Conservation (phyloP, 2,888 invertebrate species). For the Thera obeliscata region DNA sequence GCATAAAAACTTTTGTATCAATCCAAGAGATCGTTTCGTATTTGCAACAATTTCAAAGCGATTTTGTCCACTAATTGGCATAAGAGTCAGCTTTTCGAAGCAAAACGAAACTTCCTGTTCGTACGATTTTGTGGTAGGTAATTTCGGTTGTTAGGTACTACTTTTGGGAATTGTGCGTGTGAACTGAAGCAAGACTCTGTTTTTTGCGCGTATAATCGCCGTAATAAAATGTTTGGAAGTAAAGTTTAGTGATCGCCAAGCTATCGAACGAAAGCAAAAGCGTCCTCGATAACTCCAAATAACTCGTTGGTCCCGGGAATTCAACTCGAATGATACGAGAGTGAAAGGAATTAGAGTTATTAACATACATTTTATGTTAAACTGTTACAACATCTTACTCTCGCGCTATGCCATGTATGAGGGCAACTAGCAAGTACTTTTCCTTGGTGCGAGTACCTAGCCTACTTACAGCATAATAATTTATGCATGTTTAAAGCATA, state of each 20-base stretch:
- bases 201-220: conserved; percentile 12
- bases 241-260: conserved; percentile 48
- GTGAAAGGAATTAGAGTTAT: conserved; percentile 67
- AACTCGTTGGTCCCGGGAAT: conserved; percentile 67
- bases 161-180: background rate
- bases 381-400: conserved; percentile 17
- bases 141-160: background rate
- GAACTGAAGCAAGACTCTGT: background rate
- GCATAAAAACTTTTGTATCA: conserved; percentile 15
- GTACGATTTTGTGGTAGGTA: background rate
- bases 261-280: conserved; percentile 72
- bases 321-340: conserved; percentile 69
- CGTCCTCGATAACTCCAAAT: conserved; percentile 69
- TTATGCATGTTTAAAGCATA: conserved; percentile 45
- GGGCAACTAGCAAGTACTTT: background rate
- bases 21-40: conserved; percentile 12
- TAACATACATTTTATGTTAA: conserved; percentile 49
- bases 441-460: background rate
- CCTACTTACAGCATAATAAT: background rate
- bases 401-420: conserved; percentile 9
- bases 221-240: conserved; percentile 19
- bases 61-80: conserved; percentile 11
- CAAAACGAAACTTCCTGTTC: conserved; percentile 6
- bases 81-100: background rate
- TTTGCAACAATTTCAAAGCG: background rate